A percentile compares a stretch with the other conserved stretches of the same genome.
These are phyloP conservation scores for Venturia canescens DNA, from an alignment of 1,140 invertebrate species.

Conservation along the genomic window DNA sequence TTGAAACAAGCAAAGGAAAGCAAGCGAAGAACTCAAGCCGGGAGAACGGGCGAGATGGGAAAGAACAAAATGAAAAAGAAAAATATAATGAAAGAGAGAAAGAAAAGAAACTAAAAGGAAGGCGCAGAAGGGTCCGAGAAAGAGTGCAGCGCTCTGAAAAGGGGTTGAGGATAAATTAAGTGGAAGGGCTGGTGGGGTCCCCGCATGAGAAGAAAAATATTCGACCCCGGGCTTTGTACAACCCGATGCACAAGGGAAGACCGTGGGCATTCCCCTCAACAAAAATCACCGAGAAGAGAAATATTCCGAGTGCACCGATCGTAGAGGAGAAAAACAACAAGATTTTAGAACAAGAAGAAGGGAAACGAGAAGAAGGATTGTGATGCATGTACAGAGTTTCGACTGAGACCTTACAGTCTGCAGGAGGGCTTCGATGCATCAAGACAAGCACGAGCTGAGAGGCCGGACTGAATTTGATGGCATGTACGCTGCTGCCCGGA, in stretches of 20 bases:
- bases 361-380: conserved; percentile 46
- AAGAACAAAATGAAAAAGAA: conserved; percentile 25
- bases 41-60: conserved; percentile 21
- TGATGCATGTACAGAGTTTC: conserved; percentile 21
- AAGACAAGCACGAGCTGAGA: conserved; percentile 35
- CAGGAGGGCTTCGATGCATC: conserved; percentile 44
- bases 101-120: conserved; percentile 35
- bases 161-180: conserved; percentile 63
- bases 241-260: conserved; percentile 55
- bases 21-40: neutral
- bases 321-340: conserved; percentile 52
- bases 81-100: neutral
- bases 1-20: neutral
- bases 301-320: conserved; percentile 17
- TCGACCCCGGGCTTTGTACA: conserved; percentile 60
- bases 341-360: conserved; percentile 30
- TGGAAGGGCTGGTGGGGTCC: conserved; percentile 59
- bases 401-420: conserved; percentile 22
- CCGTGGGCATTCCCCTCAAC: conserved; percentile 33
- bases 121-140: conserved; percentile 6
- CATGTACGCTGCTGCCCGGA: neutral
- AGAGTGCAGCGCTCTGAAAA: conserved; percentile 33
- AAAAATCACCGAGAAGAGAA: conserved; percentile 21
- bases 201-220: conserved; percentile 59
- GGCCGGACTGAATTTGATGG: neutral